Conservation (phyloP, 35 echinoderm and acorn worm species). For the Lytechinus variegatus region DNA sequence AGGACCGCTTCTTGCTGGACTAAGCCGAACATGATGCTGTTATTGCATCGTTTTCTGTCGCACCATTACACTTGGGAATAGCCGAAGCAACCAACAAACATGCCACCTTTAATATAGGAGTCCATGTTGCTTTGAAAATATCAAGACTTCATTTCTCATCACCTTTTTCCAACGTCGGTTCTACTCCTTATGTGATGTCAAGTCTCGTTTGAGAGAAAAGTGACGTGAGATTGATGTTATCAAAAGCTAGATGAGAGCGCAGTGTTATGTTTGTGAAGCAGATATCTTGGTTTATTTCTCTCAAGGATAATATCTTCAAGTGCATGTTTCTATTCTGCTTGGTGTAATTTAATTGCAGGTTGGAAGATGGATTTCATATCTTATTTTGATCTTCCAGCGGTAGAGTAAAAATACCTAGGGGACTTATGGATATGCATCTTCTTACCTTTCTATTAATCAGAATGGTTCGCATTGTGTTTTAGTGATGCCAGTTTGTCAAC, state of each 20-base stretch:
- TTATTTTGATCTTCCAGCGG: neutral
- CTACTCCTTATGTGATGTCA: neutral
- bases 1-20: neutral
- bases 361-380: neutral
- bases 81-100: neutral
- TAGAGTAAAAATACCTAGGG: neutral
- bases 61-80: conserved; percentile 10
- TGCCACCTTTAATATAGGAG: neutral
- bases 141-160: neutral
- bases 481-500: neutral
- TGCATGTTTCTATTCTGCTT: neutral
- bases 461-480: neutral
- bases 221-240: neutral
- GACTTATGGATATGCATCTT: neutral
- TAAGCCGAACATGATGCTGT: neutral
- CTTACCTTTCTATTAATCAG: neutral
- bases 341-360: neutral
- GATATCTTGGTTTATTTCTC: neutral
- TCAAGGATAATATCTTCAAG: neutral
- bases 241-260: neutral
- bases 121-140: neutral
- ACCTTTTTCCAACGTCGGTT: neutral
- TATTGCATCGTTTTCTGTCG: neutral
- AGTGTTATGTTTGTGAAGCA: neutral
- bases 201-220: neutral